Base-by-base conservation (phyloP, 2,113 vertebrate genomes). In the Toxostoma redivivum region DNA sequence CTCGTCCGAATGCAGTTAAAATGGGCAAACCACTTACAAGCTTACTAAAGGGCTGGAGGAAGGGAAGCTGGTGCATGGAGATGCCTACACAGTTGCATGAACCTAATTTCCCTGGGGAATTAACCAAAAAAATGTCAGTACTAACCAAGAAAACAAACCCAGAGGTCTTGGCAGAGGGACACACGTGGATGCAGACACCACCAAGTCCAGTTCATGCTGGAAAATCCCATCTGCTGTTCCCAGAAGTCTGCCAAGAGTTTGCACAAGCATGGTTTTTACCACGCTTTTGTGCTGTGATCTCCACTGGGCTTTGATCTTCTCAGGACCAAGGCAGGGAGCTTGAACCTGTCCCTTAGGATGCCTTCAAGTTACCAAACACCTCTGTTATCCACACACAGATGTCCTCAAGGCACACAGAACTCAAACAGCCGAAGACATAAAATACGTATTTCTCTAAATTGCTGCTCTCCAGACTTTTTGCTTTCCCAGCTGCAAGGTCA, bases 121-220 rank as follows among this genome's bases (percentile, higher is more conserved):
- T 42, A 50, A 21, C 13, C 3, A 27, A 47, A 31, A 73, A 25
- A 12, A 3, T 24, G 7, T 4, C 22, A 45, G 2, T 54, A n/a
- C 16, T 62, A 70, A 47, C 5, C 0, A 7, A 70, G 37, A 33
- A 81, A 35, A 58, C n/a, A 81, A 81, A 61, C 21, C 16, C 47
- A 37, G 72, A 57, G 10, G 28, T 28, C 27, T n/a, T 69, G 57
- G 23, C 25, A 48, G 35, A 56, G 12, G 22, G 22, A 24, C 12
- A 12, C 12, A 27, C 0, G 0, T 1, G 4, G n/a, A 12, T 6
- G 8, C 40, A 42, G 54, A 20, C 18, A 35, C 7, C 27, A 19
- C 9, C 42, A 42, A 23, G 18, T 15, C 35, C 35, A 19, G 31
- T 7, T 50, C 27, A 10, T 42, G 27, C 12, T 48, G 23, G 12